Evolutionary conservation across 1,140 invertebrate genomes (phyloP).

Genomic region (Drosophila hydei): DNA sequence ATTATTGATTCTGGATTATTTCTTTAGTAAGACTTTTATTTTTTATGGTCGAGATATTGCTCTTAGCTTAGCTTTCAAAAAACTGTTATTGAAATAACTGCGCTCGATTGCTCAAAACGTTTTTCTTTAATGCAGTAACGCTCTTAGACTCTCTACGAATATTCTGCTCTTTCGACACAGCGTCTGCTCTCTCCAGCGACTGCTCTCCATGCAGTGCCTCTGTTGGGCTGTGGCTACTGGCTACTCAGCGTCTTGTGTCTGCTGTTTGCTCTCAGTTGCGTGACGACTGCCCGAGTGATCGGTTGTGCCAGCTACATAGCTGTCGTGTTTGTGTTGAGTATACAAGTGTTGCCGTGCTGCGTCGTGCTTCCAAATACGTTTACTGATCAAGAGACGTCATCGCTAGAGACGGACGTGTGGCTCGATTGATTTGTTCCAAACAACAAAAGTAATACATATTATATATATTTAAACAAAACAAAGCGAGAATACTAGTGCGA

Average conservation of each 20-base stretch:
- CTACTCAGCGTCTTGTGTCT: conserved; percentile 2
- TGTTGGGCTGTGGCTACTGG: neutral
- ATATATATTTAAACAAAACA: conserved; percentile 15
- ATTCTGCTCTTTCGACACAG: too few relatives aligned
- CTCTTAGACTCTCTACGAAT: conserved; percentile 1
- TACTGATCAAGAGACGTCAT: conserved; percentile 71
- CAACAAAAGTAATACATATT: conserved; percentile 17
- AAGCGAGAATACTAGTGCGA: conserved; percentile 41
- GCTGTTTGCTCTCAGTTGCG: conserved; percentile 34
- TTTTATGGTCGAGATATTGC: neutral
- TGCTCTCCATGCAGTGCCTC: neutral
- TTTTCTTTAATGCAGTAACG: conserved; percentile 8
- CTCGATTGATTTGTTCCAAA: conserved; percentile 66
- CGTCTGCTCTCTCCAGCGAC: conserved; percentile 1
- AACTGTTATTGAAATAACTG: neutral
- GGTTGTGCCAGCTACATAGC: conserved; percentile 29
- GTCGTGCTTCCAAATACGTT: conserved; percentile 29
- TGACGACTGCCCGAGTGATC: conserved; percentile 40
- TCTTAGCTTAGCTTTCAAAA: neutral
- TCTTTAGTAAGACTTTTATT: neutral
- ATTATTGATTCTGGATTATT: neutral
- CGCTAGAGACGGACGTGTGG: conserved; percentile 68
- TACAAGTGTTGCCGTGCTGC: conserved; percentile 16
- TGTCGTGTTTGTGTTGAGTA: conserved; percentile 6
- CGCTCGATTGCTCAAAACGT: neutral